phyloP scores from a whole-genome alignment of 2,888 invertebrate species.

The Xestia ashworthii region DNA sequence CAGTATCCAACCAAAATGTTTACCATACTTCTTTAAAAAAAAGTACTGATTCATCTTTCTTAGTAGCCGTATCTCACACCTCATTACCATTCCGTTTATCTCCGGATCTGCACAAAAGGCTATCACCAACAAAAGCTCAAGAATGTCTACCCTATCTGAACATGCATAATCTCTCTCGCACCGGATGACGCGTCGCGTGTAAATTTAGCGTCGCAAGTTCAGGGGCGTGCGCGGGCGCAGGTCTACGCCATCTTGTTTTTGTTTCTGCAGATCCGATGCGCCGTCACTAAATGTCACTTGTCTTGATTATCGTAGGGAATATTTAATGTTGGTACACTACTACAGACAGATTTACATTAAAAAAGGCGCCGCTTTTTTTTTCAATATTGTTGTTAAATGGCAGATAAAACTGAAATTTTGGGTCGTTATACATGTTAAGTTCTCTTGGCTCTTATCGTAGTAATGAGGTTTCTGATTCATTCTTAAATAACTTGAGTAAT shows the following conservation, averaged over 20 bases:
- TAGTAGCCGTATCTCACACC: neutral
- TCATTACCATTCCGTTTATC: conserved; percentile 13
- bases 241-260: conserved; percentile 80
- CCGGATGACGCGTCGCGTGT: conserved; percentile 86
- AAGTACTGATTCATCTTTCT: conserved; percentile 13
- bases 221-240: conserved; percentile 82
- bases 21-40: too few species aligned
- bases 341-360: neutral
- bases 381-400: neutral
- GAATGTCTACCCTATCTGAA: conserved; percentile 56
- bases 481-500: neutral
- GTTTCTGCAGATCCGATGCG: conserved; percentile 74
- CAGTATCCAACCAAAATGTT: neutral
- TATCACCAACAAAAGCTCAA: conserved; percentile 39
- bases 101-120: conserved; percentile 23
- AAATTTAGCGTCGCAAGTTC: conserved; percentile 89
- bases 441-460: neutral
- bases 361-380: neutral
- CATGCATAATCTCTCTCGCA: conserved; percentile 70
- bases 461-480: conserved; percentile 18
- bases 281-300: conserved; percentile 66
- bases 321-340: conserved; percentile 6
- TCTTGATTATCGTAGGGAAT: conserved; percentile 48
- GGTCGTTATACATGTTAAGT: conserved; percentile 6
- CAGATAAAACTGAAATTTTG: conserved; percentile 23